A percentile compares a stretch with the other conserved stretches of the same genome.
Conservation (phyloP, 2,113 vertebrate genomes). For the Aix galericulata region DNA sequence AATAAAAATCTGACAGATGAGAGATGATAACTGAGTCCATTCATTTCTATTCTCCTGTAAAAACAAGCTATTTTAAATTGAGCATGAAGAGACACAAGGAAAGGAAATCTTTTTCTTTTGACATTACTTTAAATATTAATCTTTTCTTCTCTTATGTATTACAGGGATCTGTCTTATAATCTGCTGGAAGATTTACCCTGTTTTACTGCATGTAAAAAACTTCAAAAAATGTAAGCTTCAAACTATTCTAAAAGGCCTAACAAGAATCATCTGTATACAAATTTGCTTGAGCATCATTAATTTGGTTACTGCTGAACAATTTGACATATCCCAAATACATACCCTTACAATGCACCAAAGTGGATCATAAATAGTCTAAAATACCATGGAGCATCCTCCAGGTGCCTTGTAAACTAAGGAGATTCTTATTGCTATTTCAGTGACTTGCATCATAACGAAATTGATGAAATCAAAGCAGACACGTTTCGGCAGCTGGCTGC, state of each 20-base stretch:
- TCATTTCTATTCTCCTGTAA: background rate
- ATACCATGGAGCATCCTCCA: background rate
- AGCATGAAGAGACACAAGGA: background rate
- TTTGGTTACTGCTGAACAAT: background rate
- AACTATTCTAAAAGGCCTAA: background rate
- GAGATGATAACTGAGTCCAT: background rate
- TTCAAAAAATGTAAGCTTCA: slow-evolving; percentile 89
- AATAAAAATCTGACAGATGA: slow-evolving; percentile 1
- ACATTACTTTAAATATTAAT: slow-evolving; percentile 10
- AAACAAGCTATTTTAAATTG: background rate
- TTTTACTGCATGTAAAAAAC: slow-evolving; percentile 85
- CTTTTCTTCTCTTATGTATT: slow-evolving; percentile 50
- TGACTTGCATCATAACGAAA: slow-evolving; percentile 90
- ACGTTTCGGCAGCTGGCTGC: slow-evolving; percentile 86
- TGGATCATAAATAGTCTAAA: background rate
- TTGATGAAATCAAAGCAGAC: slow-evolving; percentile 83
- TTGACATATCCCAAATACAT: background rate
- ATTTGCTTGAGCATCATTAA: background rate
- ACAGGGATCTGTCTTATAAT: slow-evolving; percentile 93
- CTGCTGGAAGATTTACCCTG: slow-evolving; percentile 86
- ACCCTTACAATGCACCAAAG: background rate
- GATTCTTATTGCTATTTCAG: slow-evolving; percentile 77
- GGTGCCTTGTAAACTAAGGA: slow-evolving; percentile 47
- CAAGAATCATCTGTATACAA: background rate
- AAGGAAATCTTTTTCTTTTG: slow-evolving; percentile 6